Evolutionary conservation across 2,797 vertebrate species (phyloP), one percentile per base, ranked within the genome.

Genomic region (Furcifer pardalis): DNA sequence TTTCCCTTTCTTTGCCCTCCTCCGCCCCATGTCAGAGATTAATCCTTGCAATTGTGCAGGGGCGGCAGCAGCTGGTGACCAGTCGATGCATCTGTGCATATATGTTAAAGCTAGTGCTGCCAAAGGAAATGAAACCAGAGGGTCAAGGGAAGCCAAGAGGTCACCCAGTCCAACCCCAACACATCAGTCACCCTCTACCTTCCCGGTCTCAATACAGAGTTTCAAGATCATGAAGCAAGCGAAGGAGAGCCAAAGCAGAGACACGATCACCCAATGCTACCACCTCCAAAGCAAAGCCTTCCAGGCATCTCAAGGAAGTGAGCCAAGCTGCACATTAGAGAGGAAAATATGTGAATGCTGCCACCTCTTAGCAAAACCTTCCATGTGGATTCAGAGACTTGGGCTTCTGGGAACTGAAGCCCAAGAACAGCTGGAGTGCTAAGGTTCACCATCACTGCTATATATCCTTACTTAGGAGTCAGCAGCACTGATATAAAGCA

Each of bases 81-180:
- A 32, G 25, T 42, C 49, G 72, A 1, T 85, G 87, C 92, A 92
- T 89, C 92, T 93, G 93, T 1, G 93, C 56, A 77, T 87, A 91
- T 89, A 73, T 91, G 91, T 93, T 91, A 92, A 1, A 66, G 68
- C 44, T 82, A 82, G 88, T 88, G 89, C 88, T 86, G 72, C 0
- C 4, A 78, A 44, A 17, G 49, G 17, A n/a, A 40, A 30, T 8
- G 73, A 7, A 19, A 25, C 32, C 27, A 42, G 7, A 3, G 42
- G 62, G 60, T 5, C 6, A 37, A 23, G 72, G 56, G 25, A 8
- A 35, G 32, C 17, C 5, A 8, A 59, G 15, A 49, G 66, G n/a
- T 66, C n/a, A 62, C 5, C 37, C 25, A n/a, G 27, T 21, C 69
- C 19, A 62, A 1, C 56, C 25, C 52, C 9, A n/a, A 37, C 52